These are phyloP conservation scores for Leptopilina myrica DNA, from an alignment of 2,888 invertebrate species.

Conservation along the genomic window DNA sequence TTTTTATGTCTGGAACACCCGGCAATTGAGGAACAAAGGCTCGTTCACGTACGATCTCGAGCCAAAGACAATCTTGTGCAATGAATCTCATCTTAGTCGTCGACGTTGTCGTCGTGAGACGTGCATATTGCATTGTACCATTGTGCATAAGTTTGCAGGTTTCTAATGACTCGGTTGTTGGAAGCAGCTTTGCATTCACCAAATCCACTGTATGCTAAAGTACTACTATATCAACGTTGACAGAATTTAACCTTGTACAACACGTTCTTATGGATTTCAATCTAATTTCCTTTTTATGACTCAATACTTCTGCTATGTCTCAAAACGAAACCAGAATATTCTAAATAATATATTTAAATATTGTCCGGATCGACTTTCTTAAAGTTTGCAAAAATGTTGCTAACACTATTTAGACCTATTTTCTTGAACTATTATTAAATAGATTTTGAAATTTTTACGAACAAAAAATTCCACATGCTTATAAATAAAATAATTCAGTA, in stretches of 20 bases:
- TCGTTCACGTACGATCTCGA: slow-evolving; percentile 29
- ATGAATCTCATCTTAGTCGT: slow-evolving; percentile 28
- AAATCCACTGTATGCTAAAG: not conserved
- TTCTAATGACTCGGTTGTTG: slow-evolving; percentile 31
- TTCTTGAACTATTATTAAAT: too few relatives aligned
- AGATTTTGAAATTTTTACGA: too few relatives aligned
- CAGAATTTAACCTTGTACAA: not conserved
- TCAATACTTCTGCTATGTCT: too few relatives aligned
- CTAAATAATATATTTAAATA: too few relatives aligned
- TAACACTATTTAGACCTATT: too few relatives aligned
- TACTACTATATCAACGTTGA: not conserved
- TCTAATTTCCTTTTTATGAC: not conserved
- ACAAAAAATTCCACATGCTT: too few relatives aligned
- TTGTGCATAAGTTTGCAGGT: slow-evolving; percentile 36
- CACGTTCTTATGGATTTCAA: not conserved
- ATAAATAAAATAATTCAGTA: too few relatives aligned
- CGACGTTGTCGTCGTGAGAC: slow-evolving; percentile 13
- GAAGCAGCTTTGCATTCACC: slow-evolving; percentile 18
- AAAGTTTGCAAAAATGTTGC: too few relatives aligned
- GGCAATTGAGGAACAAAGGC: slow-evolving; percentile 18
- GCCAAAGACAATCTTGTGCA: slow-evolving; percentile 27
- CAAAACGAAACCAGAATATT: too few relatives aligned
- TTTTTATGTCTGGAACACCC: slow-evolving; percentile 16
- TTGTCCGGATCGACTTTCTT: too few relatives aligned
- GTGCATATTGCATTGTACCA: slow-evolving; percentile 32